phyloP scores from a whole-genome alignment of 2,113 vertebrate genomes.

The Synodontis membranacea region DNA sequence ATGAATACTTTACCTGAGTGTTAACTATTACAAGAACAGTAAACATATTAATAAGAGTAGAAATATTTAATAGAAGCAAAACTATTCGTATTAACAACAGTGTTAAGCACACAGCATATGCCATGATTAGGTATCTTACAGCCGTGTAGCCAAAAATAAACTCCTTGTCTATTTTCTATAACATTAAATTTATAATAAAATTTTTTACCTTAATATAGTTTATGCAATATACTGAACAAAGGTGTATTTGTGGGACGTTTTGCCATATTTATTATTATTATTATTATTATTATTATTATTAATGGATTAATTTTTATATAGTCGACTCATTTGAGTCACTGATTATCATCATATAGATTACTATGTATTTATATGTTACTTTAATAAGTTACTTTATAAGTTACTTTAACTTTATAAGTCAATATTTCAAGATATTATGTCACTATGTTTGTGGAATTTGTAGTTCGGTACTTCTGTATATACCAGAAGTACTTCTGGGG shows the following conservation, averaged over 20 bases:
- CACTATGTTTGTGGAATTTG: not conserved
- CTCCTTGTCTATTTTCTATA: not conserved
- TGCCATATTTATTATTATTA: not conserved
- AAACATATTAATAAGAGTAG: not conserved
- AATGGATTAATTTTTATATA: not conserved
- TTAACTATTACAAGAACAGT: not conserved
- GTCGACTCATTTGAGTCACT: not conserved
- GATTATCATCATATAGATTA: not conserved
- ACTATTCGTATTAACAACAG: not conserved
- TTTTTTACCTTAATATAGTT: too few species aligned
- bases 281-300: too few species aligned
- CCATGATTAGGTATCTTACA: not conserved
- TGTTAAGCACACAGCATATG: not conserved
- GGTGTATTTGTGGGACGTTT: not conserved
- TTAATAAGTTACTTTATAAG: too few species aligned
- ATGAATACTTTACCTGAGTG: not conserved
- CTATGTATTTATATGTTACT: not conserved
- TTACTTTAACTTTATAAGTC: not conserved
- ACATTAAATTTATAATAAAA: not conserved
- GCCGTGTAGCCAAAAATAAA: not conserved
- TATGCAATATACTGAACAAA: not conserved
- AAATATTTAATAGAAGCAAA: not conserved
- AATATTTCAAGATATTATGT: not conserved
- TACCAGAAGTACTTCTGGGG: too few species aligned
- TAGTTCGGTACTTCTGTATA: not conserved